Base-by-base conservation (phyloP, 2,888 invertebrate genomes). In the Dynastes grantii region DNA sequence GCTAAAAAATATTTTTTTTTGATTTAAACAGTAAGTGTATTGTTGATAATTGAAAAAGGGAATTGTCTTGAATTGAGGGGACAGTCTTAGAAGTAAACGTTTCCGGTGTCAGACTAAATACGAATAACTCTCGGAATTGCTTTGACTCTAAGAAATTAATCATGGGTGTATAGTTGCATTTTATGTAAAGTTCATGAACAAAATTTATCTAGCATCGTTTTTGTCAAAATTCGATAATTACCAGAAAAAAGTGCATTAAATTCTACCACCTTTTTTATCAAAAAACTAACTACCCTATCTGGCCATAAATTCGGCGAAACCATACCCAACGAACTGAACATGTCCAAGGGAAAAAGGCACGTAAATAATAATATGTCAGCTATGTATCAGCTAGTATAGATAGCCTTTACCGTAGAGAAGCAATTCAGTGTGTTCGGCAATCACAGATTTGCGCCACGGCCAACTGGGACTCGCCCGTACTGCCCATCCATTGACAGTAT, bases 361-460 rank as follows among this genome's bases (percentile, higher is more conserved):
- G 78, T 81, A 79, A 81, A 81, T 81, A 79, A 81, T 80, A 80
- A 45, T 78, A 51, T 63, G 79, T 79, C 78, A 79, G 79, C 78
- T 81, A 83, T 83, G 82, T 81, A 84, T 83, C 83, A 83, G 79
- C 80, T 78, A 67, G 16, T 84, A 5, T 29, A 29, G 61, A 27
- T 53, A 5, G n/a, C 16, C 84, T 81, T 77, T 71, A 76, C 80
- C 83, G 82, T 65, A 53, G 80, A 82, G 84, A 53, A 6, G 84
- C 84, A 84, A 85, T 84, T 84, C 83, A 83, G 80, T 8, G 55
- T 22, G 55, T 22, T 2, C 85, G 83, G 45, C 84, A 85, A 82
- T 82, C 81, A 78, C 77, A 81, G 81, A 29, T 6, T 45, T 29
- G 63, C 29, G 63, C 32, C 1, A 13, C n/a, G 29, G 32, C 63